Evolutionary conservation across 2,113 vertebrate genomes (phyloP).

Genomic region (Rafetus swinhoei): DNA sequence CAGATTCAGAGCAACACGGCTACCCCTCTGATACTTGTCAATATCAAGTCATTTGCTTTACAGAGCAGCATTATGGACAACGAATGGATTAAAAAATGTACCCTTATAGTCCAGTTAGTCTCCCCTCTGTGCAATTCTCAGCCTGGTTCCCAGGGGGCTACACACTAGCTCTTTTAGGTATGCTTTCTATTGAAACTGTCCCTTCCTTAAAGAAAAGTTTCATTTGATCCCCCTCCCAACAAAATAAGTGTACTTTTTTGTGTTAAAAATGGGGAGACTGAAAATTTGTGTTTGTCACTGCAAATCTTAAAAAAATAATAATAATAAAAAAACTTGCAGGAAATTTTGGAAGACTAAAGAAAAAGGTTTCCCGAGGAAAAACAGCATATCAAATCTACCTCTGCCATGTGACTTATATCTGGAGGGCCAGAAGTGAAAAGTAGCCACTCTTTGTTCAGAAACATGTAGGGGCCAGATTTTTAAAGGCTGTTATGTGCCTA

Average conservation of each 20-base stretch:
- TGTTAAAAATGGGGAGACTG: not conserved
- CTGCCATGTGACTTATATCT: not conserved
- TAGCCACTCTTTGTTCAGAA: fast-evolving
- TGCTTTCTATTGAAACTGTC: fast-evolving
- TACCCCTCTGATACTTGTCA: not conserved
- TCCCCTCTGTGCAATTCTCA: fast-evolving
- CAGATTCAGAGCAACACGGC: too few species aligned
- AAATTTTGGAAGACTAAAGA: not conserved
- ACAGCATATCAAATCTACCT: not conserved
- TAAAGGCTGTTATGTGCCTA: not conserved
- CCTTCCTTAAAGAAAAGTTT: fast-evolving
- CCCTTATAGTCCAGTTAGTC: fast-evolving
- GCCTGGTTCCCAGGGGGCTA: fast-evolving
- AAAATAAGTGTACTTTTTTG: not conserved
- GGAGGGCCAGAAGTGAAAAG: fast-evolving
- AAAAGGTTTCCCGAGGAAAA: not conserved
- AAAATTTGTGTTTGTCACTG: not conserved
- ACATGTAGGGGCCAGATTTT: not conserved
- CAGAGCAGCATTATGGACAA: fast-evolving
- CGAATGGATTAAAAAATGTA: fast-evolving
- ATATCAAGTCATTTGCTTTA: constrained; percentile 1
- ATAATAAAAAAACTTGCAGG: not conserved
- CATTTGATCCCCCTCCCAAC: fast-evolving
- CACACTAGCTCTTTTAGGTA: fast-evolving
- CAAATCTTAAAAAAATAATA: not conserved